A percentile compares a stretch with the other conserved stretches of the same genome.
These are phyloP conservation scores for Oasisia sp. DNA, from an alignment of 2,888 invertebrate genomes.

Conservation along the genomic window DNA sequence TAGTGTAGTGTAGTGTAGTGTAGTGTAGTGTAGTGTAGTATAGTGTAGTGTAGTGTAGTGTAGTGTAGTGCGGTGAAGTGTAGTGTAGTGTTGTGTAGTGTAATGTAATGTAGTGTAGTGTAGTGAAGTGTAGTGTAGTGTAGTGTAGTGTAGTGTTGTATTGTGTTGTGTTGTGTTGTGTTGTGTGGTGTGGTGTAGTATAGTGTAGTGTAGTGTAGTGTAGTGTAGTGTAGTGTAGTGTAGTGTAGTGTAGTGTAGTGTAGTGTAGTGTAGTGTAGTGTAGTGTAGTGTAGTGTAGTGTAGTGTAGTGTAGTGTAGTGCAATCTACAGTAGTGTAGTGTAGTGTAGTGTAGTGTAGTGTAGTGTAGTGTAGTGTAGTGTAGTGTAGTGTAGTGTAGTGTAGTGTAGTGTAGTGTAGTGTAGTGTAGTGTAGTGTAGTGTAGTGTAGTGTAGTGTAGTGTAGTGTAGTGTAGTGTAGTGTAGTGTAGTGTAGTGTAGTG, in stretches of 20 bases:
- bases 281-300: neutral
- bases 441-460: neutral
- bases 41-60: constrained; percentile 19
- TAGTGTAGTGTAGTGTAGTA: constrained; percentile 17
- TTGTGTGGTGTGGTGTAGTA: neutral
- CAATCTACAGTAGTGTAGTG: constrained; percentile 8
- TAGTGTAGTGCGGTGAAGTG: neutral
- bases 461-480: neutral
- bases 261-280: neutral
- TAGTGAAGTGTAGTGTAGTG: constrained; percentile 22
- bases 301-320: constrained; percentile 20
- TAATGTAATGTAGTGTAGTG: constrained; percentile 21
- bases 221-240: constrained; percentile 12
- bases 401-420: constrained; percentile 19
- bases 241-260: neutral
- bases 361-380: constrained; percentile 18
- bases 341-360: constrained; percentile 21
- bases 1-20: constrained; percentile 18
- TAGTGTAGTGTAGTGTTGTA: constrained; percentile 20
- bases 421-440: neutral
- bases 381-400: constrained; percentile 18
- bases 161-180: neutral
- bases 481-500: constrained; percentile 13
- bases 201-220: constrained; percentile 17
- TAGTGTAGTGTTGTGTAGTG: neutral